Conservation (phyloP, 2,888 invertebrate species). For the Embidobia sp. region DNA sequence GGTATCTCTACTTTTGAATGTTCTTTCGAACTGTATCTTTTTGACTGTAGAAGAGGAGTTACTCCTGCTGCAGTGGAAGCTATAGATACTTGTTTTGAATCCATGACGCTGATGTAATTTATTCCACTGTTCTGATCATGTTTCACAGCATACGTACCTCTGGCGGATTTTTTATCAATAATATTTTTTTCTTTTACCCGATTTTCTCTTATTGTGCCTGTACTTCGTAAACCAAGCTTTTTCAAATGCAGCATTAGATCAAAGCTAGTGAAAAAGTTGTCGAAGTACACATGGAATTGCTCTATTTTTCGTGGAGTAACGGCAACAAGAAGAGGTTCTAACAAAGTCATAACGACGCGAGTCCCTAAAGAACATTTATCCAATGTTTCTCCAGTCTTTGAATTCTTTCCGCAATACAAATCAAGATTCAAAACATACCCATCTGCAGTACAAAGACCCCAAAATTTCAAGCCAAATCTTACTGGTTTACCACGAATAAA, state of each 20-base stretch:
- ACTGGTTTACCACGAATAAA: constrained; percentile 63
- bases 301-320: constrained; percentile 31
- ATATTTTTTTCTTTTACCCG: constrained; percentile 52
- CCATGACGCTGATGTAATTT: constrained; percentile 62
- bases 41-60: constrained; percentile 49
- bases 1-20: constrained; percentile 49
- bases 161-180: constrained; percentile 50
- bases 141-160: constrained; percentile 55
- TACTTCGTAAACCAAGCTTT: constrained; percentile 45
- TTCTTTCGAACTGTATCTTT: constrained; percentile 47
- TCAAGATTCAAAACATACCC: constrained; percentile 61
- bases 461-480: constrained; percentile 64
- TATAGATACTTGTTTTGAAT: constrained; percentile 65
- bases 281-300: constrained; percentile 59
- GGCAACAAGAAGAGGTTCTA: constrained; percentile 43
- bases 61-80: constrained; percentile 63
- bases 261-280: constrained; percentile 56
- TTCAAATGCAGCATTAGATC: constrained; percentile 62
- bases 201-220: constrained; percentile 60
- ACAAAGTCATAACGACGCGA: constrained; percentile 61
- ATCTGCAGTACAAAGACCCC: constrained; percentile 54
- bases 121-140: constrained; percentile 65
- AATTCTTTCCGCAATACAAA: constrained; percentile 62
- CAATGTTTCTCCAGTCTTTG: constrained; percentile 33
- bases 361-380: constrained; percentile 58